Evolutionary conservation across 2,113 vertebrate genomes (phyloP), one percentile per base, ranked within the genome.

Genomic region (Pseudopodoces humilis): DNA sequence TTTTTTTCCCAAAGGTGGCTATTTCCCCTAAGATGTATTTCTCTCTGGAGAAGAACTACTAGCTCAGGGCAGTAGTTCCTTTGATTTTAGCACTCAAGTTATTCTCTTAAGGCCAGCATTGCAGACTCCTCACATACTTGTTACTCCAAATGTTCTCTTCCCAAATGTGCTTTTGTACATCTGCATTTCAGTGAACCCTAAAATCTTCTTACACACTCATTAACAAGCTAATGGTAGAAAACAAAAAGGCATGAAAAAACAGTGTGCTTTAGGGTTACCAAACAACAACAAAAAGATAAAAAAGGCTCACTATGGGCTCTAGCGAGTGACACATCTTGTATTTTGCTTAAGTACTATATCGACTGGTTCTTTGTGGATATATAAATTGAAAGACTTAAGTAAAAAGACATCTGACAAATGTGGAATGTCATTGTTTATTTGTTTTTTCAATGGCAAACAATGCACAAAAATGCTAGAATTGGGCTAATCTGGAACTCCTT

Each of bases 111-210:
- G 56, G 56, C 76, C 33, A 50, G 19, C 37, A 67, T 49, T 74
- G 27, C 33, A 92, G 46, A 56, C 52, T 70, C 39, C 53, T 96
- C 43, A 63, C 19, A 23, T 47, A 11, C 52, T 92, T 15, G 1
- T 92, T 94, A 70, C 72, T 86, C 35, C 21, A 77, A 92, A 92
- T 83, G n/a, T 83, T 88, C 53, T 93, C 68, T 86, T 91, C 86
- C 67, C 86, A 80, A 90, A 82, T 41, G 64, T 67, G 69, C 24
- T 86, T 94, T 70, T 43, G n/a, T 63, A 52, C 35, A 64, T 37
- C 76, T 90, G 31, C 20, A 27, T 85, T 83, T 90, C 79, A 94
- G 70, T 64, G 49, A 91, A 55, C 43, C 15, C 74, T 74, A 72
- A 70, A 30, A 13, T 62, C 83, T 92, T 39, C 69, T 83, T 81